These are phyloP conservation scores for Clamator glandarius DNA, from an alignment of 2,797 vertebrate species.

Conservation along the genomic window DNA sequence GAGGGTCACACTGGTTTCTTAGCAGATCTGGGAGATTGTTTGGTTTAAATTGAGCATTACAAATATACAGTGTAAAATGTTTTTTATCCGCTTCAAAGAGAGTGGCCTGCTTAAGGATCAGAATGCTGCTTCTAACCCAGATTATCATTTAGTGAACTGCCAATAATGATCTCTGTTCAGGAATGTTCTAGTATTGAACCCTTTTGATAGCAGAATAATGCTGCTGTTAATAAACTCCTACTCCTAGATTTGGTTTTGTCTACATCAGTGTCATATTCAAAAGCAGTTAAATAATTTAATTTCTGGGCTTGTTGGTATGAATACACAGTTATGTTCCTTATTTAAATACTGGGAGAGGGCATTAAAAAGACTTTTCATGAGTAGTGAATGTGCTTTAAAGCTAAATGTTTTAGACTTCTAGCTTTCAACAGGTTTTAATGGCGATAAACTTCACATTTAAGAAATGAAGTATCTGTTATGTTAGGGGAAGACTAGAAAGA, in stretches of 20 bases:
- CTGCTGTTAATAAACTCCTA: constrained; percentile 30
- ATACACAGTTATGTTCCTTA: constrained; percentile 20
- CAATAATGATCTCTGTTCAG: constrained; percentile 47
- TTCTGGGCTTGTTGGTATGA: constrained; percentile 42
- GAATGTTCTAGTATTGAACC: constrained; percentile 17
- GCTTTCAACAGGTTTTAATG: constrained; percentile 29
- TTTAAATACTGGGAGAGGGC: not conserved
- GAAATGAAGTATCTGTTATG: constrained; percentile 22
- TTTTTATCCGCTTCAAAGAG: not conserved
- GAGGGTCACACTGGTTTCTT: constrained; percentile 5
- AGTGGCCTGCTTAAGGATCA: constrained; percentile 31
- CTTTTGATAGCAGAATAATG: constrained; percentile 53
- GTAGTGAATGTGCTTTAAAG: constrained; percentile 16
- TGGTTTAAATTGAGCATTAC: constrained; percentile 38
- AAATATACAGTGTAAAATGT: not conserved
- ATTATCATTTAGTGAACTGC: constrained; percentile 28
- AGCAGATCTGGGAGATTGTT: constrained; percentile 21
- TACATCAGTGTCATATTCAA: constrained; percentile 48
- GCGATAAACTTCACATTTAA: constrained; percentile 30
- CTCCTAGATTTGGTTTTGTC: constrained; percentile 52
- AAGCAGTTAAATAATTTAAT: constrained; percentile 38
- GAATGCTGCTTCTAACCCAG: constrained; percentile 5
- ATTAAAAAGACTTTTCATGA: not conserved
- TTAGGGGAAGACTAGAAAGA: constrained; percentile 36
- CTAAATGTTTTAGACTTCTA: constrained; percentile 34